These are phyloP conservation scores for Tiphia femorata DNA, from an alignment of 2,888 invertebrate species.

Conservation along the genomic window DNA sequence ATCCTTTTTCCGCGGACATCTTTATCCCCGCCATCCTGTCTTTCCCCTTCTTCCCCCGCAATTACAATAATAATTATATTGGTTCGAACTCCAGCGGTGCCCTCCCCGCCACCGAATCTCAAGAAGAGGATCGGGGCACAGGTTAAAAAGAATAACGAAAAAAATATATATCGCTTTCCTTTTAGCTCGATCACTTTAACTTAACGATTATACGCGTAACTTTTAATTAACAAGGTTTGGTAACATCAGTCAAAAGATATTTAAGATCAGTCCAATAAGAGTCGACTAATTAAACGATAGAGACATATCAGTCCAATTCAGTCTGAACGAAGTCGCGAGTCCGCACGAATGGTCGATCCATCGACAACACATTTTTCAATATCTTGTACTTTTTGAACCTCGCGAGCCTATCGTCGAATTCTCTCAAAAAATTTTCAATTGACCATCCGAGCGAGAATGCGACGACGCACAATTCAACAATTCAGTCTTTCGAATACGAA, in stretches of 20 bases:
- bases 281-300: slow-evolving; percentile 42
- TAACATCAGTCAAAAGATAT: slow-evolving; percentile 68
- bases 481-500: slow-evolving; percentile 52
- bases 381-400: too few relatives aligned
- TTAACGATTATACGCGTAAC: slow-evolving; percentile 66
- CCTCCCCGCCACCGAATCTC: too few relatives aligned
- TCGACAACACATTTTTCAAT: too few relatives aligned
- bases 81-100: too few relatives aligned
- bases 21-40: slow-evolving; percentile 12
- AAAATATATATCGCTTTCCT: slow-evolving; percentile 28
- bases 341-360: too few relatives aligned
- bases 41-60: slow-evolving; percentile 32
- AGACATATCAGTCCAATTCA: slow-evolving; percentile 64
- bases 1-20: neutral
- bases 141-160: slow-evolving; percentile 24
- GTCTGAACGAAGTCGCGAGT: slow-evolving; percentile 42
- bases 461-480: slow-evolving; percentile 42
- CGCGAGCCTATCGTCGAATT: too few relatives aligned
- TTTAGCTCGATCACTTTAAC: slow-evolving; percentile 47
- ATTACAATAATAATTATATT: too few relatives aligned
- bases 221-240: slow-evolving; percentile 68
- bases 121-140: neutral
- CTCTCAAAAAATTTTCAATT: too few relatives aligned
- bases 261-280: slow-evolving; percentile 61
- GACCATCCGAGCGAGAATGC: too few relatives aligned